Evolutionary conservation across 2,888 invertebrate genomes (phyloP), one percentile per base, ranked within the genome.

Genomic region (Chirona hameri): DNA sequence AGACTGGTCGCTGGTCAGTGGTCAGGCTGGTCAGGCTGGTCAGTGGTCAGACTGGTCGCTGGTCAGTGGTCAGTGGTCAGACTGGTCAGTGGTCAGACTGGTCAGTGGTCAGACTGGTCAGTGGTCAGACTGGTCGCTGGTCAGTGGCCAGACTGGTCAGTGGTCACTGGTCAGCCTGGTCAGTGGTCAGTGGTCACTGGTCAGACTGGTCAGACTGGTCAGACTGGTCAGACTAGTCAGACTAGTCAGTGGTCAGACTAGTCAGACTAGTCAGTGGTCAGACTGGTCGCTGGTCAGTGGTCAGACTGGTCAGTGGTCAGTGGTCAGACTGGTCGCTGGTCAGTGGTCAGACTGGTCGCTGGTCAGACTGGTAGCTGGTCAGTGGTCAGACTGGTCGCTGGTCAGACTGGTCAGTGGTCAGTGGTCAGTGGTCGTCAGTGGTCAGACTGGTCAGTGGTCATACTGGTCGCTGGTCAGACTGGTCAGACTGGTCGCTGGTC

Each of bases 181-280:
- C n/a, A n/a, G n/a, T n/a, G 39, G 89, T 99, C 98, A 87, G 97
- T 97, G 88, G 79, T 84, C 39, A 1, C 27, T 12, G 15, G 72
- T 0, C 29, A 4, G 60, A 9, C 15, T 24, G 69, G 69, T 24
- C 69, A 29, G 27, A 21, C 7, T n/a, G 21, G 9, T 21, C n/a
- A 24, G 60, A 2, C 4, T 39, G 39, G 10, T 24, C 7, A 18
- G 18, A 18, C n/a, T 2, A 24, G 60, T 60, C 24, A 60, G 60
- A n/a, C n/a, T 60, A 18, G 24, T 60, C 57, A 15, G 2, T 10
- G 57, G 21, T 60, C 60, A 60, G 24, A 4, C 7, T n/a, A n/a
- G 10, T 24, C 12, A 18, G 18, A 18, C 12, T 48, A 12, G 52
- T 18, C 52, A 52, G 52, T 7, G 39, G 39, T 52, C 52, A 52